Evolutionary conservation across 92 coral and sea anemone species (phyloP), one percentile per base, ranked within the genome.

Genomic region (Zoanthus solanderi): DNA sequence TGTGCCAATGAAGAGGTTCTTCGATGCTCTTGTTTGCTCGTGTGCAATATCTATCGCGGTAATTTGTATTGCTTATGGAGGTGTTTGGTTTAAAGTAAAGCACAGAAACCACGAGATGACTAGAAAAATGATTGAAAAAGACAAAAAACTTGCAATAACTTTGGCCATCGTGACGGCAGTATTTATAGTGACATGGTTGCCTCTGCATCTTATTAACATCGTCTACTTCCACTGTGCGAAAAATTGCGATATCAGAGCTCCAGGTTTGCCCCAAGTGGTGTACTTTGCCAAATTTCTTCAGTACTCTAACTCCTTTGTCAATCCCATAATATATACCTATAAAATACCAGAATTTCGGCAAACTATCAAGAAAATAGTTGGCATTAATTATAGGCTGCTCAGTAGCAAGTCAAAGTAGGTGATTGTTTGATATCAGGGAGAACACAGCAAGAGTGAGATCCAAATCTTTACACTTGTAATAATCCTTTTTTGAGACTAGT

Each of bases 101-200:
- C 85, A 81, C 45, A 81, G 85, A 81, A 81, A 81, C 75, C 85
- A 81, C 75, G 85, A 81, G 75, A 81, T 65, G 58, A 81, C 85
- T 12, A 81, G 65, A 17, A 81, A 66, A 71, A 81, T 45, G 85
- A 81, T 81, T 13, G 85, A 81, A 52, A 81, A 81, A 81, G 85
- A 81, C 74, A 81, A 81, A 53, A 81, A 81, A 81, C 85, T 81
- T 47, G 85, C 85, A n/a, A 69, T 50, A 37, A 81, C 85, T 14
- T 46, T 81, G 58, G 75, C 75, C 6, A 81, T 81, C 65, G 85
- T 81, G 29, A 81, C 85, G 5, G 85, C 75, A 29, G 46, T 81
- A 9, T 81, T 81, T 17, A 18, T 81, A 15, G 13, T 52, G 58
- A 81, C 85, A 0, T 81, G 85, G 85, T 66, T 81, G 85, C 85